Percentiles rank a stretch among this genome's conserved stretches.
Conservation (phyloP, 30 jellyfish, hydroid and myxozoan species). For the Mastigias papua region DNA sequence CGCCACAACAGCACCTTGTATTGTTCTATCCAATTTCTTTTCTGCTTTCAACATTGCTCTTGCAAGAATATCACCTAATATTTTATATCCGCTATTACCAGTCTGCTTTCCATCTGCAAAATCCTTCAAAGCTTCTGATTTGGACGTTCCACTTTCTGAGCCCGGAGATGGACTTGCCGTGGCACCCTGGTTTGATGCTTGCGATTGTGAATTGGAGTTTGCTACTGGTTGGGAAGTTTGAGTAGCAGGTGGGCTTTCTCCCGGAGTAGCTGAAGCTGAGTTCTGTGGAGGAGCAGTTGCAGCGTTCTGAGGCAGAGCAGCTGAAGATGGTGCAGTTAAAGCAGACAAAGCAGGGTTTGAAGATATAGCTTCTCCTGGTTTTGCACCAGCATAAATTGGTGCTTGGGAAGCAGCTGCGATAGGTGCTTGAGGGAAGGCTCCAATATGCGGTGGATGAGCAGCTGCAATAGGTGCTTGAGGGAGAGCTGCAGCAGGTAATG, state of each 20-base stretch:
- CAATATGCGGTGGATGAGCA: constrained; percentile 27
- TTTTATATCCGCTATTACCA: constrained; percentile 31
- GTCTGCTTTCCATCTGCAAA: constrained; percentile 27
- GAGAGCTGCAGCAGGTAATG: constrained; percentile 28
- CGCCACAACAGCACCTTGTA: constrained; percentile 30
- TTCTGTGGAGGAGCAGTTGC: no score
- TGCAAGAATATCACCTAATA: constrained; percentile 77
- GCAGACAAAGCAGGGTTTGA: constrained; percentile 2
- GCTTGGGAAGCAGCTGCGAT: constrained; percentile 40
- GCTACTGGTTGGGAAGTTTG: constrained; percentile 29
- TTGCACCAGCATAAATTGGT: not conserved
- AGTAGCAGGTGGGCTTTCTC: not conserved
- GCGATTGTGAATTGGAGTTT: not conserved
- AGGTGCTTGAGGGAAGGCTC: constrained; percentile 35
- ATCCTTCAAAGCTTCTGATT: constrained; percentile 50
- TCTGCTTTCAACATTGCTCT: constrained; percentile 82
- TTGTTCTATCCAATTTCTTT: constrained; percentile 26
- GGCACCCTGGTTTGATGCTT: no score
- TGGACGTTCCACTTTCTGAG: constrained; percentile 9
- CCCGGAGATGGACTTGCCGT: constrained; percentile 23
- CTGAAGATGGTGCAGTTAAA: not conserved
- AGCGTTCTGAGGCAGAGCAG: constrained; percentile 34
- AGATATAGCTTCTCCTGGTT: constrained; percentile 27
- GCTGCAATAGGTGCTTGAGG: constrained; percentile 29
- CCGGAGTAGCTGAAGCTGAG: constrained; percentile 15